Evolutionary conservation across 2,797 vertebrate species (phyloP), one percentile per base, ranked within the genome.

Genomic region (Enteromius radiatus): DNA sequence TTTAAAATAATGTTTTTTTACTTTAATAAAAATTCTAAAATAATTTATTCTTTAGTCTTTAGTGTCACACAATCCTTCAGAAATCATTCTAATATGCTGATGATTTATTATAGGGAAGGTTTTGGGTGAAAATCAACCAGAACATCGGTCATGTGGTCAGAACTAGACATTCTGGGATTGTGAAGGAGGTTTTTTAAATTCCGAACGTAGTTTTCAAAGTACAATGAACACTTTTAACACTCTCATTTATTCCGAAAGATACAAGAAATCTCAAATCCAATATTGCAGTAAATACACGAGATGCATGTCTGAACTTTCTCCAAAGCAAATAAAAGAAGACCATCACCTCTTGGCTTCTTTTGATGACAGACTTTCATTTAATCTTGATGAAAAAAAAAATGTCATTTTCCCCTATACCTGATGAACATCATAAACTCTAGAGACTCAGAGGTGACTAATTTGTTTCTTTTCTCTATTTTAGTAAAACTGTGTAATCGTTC

Each of bases 381-480:
- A 65, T 65, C 61, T 36, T 36, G 12, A 78, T 65, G 21, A 78
- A 65, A 68, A 78, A 65, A 68, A 59, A 45, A 68, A 65, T 28
- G 10, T 76, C 0, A 6, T 33, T 23, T 31, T 64, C 19, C 45
- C 15, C 7, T 17, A 67, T 9, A 67, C n/a, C 28, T 17, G 67
- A 11, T 26, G 28, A 71, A 52, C 23, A 74, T 49, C 9, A 69
- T 49, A 49, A 63, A 45, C 10, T 43, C n/a, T 26, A 59, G 36
- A 45, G 56, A n/a, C 63, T 41, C 36, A 6, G 21, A 31, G 6
- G 63, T 63, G 33, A 76, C 69, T 76, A 61, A 87, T 80, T 80
- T 76, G 70, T 76, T 85, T 75, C 67, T 54, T 64, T 76, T 71
- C 31, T 77, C 71, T 76, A 15, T 81, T 68, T 81, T 56, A 17